Base-by-base conservation (phyloP, 1,140 invertebrate genomes). In the Leptinotarsa defecta region DNA sequence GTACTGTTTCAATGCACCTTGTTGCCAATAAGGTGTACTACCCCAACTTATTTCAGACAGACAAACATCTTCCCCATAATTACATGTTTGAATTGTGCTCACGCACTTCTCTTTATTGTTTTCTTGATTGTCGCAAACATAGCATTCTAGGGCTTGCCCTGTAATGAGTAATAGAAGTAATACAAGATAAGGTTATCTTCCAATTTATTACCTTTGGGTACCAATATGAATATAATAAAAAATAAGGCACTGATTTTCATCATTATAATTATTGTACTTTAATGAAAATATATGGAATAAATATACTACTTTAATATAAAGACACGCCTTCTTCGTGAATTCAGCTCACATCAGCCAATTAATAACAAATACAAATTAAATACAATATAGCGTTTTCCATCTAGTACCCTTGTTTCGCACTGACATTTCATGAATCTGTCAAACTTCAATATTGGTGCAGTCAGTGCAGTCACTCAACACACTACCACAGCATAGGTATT, bases 21-120 rank as follows among this genome's bases (percentile, higher is more conserved):
- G 94, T 6, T 94, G 93, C 95, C 97, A 99, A 84, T 98, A 98
- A 0, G 95, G 95, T 17, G 94, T 94, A 84, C 94, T 96, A 84
- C 96, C 95, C 96, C 96, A 98, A 83, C 89, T 91, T 13, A 97
- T 94, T 87, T 95, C 94, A 1, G 95, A 93, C 61, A 95, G 87
- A 85, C 97, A 99, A 57, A 92, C 90, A 86, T 98, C 95, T 85
- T 98, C 90, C 43, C 89, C 91, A 79, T 93, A 90, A 77, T 96
- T 92, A 86, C 97, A 99, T 22, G 94, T 96, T 85, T 93, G 94
- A 20, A 97, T 95, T 4, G 96, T 97, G 82, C 94, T 96, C 13
- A 95, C 86, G 86, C 97, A 99, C 87, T 99, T 99, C 78, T 94
- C 96, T 48, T 89, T 90, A 83, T 99, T 99, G 78, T 94, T 92